Evolutionary conservation across 2,113 vertebrate species (phyloP).

Genomic region (Oriolus oriolus): DNA sequence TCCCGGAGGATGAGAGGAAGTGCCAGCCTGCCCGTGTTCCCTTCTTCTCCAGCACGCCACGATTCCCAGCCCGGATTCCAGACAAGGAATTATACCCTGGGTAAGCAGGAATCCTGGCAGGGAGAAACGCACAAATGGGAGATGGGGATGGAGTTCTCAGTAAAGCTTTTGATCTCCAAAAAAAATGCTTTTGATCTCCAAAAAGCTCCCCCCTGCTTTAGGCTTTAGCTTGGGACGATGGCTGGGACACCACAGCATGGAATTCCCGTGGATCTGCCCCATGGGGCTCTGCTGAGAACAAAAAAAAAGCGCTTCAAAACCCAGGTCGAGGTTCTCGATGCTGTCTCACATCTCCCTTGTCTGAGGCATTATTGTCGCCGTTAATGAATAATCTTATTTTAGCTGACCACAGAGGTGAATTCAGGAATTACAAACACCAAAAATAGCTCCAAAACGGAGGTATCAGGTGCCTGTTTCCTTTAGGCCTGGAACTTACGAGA

Average conservation of each 20-base stretch:
- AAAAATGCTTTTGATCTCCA: not conserved
- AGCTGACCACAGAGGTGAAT: not conserved
- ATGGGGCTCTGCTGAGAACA: not conserved
- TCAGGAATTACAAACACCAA: not conserved
- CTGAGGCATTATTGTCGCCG: not conserved
- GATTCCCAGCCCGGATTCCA: conserved; percentile 26
- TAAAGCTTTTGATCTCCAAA: not conserved
- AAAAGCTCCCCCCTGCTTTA: not conserved
- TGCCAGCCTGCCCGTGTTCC: conserved; percentile 56
- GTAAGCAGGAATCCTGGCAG: conserved; percentile 42
- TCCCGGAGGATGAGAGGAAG: conserved; percentile 4
- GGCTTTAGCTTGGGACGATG: not conserved
- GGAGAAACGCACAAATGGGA: not conserved
- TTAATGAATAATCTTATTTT: not conserved
- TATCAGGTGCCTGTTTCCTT: not conserved
- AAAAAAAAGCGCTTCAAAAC: not conserved
- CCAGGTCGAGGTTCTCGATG: accelerated
- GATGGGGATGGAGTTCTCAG: not conserved
- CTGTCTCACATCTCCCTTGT: not conserved
- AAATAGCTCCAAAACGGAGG: not conserved
- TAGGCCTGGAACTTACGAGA: conserved; percentile 79
- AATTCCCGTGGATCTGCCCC: not conserved
- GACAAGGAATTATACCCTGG: conserved; percentile 65
- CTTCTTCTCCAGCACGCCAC: conserved; percentile 65
- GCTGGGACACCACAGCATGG: not conserved